Evolutionary conservation across 2,888 invertebrate genomes (phyloP).

Genomic region (Subacronicta megacephala): DNA sequence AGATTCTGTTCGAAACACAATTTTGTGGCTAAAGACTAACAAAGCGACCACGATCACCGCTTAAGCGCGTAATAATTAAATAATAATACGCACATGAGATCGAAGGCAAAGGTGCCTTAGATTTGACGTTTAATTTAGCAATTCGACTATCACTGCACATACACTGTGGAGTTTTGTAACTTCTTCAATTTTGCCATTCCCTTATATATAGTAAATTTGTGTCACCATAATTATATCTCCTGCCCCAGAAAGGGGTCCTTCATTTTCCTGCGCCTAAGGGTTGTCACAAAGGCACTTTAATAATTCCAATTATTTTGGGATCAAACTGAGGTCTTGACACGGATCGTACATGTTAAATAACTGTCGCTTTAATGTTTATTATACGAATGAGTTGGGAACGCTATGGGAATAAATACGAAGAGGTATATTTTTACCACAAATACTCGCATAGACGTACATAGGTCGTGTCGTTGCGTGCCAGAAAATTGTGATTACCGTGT

Average conservation of each 20-base stretch:
- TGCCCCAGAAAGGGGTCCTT: background rate
- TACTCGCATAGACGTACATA: background rate
- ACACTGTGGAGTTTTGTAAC: too few relatives aligned
- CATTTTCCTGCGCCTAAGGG: background rate
- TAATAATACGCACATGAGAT: too few relatives aligned
- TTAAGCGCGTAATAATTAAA: too few relatives aligned
- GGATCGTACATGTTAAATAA: constrained; percentile 1
- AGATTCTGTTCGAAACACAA: too few relatives aligned
- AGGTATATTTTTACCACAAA: background rate
- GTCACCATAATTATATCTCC: constrained; percentile 5
- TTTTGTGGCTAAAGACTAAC: too few relatives aligned
- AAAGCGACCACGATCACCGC: too few relatives aligned
- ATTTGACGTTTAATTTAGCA: too few relatives aligned
- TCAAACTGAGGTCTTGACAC: background rate
- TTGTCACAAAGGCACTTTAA: constrained; percentile 4
- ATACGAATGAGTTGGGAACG: constrained; percentile 1
- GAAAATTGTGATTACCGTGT: background rate
- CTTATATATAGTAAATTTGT: constrained; percentile 3
- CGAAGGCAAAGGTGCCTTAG: too few relatives aligned
- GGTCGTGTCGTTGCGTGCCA: background rate
- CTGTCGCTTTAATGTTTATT: constrained; percentile 6
- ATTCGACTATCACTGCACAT: too few relatives aligned
- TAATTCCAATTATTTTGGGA: constrained; percentile 13
- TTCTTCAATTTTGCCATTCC: constrained; percentile 8
- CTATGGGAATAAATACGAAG: constrained; percentile 1